These are phyloP conservation scores for Nipponacmea schrenckii DNA, from an alignment of 2,888 invertebrate species.

Conservation along the genomic window DNA sequence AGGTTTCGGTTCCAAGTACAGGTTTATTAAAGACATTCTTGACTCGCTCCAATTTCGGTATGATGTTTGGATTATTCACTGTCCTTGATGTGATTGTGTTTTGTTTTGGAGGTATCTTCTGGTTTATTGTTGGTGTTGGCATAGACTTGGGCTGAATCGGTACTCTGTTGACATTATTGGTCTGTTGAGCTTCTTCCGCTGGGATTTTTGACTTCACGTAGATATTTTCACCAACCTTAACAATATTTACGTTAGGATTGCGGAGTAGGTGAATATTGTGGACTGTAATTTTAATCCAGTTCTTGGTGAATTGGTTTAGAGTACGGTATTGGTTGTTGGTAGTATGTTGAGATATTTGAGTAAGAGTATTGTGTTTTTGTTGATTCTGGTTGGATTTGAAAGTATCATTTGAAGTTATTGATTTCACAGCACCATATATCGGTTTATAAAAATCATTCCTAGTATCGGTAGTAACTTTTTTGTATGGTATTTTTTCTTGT, in stretches of 20 bases:
- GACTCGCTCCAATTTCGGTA: no score
- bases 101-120: no score
- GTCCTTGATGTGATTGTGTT: no score
- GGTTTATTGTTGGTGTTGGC: no score
- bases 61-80: no score
- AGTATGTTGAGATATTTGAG: not conserved
- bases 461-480: not conserved
- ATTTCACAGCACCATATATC: no score
- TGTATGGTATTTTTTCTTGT: not conserved
- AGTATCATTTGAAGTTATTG: not conserved
- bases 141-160: no score
- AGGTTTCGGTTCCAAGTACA: no score
- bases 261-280: not conserved
- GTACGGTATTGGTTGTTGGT: not conserved
- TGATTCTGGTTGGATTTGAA: not conserved
- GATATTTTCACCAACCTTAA: not conserved
- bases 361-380: not conserved
- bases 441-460: not conserved
- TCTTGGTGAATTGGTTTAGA: not conserved
- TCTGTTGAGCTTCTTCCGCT: no score
- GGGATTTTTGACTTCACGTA: not conserved
- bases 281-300: not conserved
- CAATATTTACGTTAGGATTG: not conserved
- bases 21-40: no score
- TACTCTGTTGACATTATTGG: no score